phyloP scores from a whole-genome alignment of 2,113 vertebrate species.

The Macrotis lagotis region DNA sequence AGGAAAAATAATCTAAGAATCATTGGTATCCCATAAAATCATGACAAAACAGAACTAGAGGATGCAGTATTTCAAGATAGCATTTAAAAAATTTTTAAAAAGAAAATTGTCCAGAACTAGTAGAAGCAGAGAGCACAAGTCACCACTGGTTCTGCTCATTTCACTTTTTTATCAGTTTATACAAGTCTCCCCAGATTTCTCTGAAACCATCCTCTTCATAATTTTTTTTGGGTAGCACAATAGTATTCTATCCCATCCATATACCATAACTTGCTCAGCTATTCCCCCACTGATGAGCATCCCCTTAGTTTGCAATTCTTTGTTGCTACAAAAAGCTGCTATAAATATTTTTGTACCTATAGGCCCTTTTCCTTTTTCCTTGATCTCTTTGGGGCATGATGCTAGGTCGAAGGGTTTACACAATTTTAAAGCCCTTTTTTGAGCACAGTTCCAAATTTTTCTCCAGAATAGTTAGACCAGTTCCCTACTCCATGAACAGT shows the following conservation, averaged over 20 bases:
- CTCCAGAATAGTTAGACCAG: not conserved
- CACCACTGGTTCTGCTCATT: not conserved
- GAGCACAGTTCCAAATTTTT: not conserved
- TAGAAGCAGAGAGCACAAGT: not conserved
- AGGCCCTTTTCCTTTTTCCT: not conserved
- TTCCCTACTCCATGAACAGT: not conserved
- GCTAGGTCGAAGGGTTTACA: not conserved
- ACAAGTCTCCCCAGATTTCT: not conserved
- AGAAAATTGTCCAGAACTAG: not conserved
- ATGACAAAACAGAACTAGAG: not conserved
- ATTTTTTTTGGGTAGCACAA: not conserved
- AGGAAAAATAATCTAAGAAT: not conserved
- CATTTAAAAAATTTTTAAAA: too few relatives aligned
- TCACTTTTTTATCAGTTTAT: not conserved
- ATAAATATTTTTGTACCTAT: not conserved
- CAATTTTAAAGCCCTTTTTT: not conserved
- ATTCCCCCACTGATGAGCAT: not conserved
- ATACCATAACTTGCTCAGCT: not conserved
- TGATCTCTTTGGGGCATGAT: not conserved
- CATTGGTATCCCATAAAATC: not conserved
- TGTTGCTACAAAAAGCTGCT: not conserved
- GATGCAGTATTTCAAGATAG: too few relatives aligned
- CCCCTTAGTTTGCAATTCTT: not conserved
- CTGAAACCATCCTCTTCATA: not conserved
- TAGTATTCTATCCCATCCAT: not conserved